Base-by-base conservation (phyloP, 2,888 invertebrate genomes). In the Stegophylla sp. region DNA sequence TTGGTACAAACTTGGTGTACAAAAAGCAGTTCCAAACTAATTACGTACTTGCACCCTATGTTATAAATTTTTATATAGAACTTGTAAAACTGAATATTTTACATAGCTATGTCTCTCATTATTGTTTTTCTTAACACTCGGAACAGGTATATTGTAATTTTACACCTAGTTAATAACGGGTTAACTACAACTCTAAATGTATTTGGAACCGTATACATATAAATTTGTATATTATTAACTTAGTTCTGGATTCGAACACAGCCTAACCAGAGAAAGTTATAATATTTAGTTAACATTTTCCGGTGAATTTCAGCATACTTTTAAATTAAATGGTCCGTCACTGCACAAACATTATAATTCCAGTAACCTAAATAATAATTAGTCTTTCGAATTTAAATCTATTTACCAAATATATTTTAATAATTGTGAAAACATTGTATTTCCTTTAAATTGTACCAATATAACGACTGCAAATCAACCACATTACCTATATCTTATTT, bases 201-300 rank as follows among this genome's bases (percentile, higher is more conserved):
- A 34, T 63, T 63, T 61, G 63, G 23, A 53, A 28, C 12, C 28
- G 26, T 26, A 67, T 67, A 34, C 48, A 71, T 53, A 28, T 28
- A 63, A 15, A 74, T 63, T 34, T 51, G 63, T 64, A 63, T 74
- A 74, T 41, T 74, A 74, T 63, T 74, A 63, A 74, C 23, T 74
- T 63, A 48, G 74, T 74, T 74, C 20, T 74, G 51, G 63, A 63
- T 66, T 76, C 15, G 28, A 76, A 56, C 56, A 76, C 26, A 26
- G 66, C n/a, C n/a, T 76, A 76, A 76, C n/a, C 66, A 66, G 66
- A 56, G 76, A 76, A 76, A 76, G 76, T 76, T 41, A 13, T 43
- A 76, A 76, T 76, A 26, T 23, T n/a, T 20, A 56, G 34, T 56
- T 66, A n/a, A 43, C 17, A 66, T 76, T 66, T 43, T 43, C 43